Conservation (phyloP, 2,113 vertebrate species). For the Bagarius yarrelli region DNA sequence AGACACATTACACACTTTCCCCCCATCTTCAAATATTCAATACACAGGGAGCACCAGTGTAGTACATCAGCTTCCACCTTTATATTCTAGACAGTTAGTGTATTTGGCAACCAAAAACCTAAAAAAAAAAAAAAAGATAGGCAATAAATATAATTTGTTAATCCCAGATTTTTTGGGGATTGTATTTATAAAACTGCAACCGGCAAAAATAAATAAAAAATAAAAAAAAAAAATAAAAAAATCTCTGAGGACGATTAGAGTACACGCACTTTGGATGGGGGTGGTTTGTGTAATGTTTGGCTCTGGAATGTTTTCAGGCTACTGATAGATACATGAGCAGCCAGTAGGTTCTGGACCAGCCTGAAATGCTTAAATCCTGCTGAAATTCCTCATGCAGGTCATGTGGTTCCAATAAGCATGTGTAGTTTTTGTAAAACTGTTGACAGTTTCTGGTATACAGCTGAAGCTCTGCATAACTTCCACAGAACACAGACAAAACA, state of each 20-base stretch:
- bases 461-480: neutral
- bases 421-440: neutral
- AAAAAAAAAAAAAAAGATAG: no score
- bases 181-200: no score
- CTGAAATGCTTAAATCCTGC: slow-evolving; percentile 33
- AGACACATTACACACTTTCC: neutral
- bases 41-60: no score
- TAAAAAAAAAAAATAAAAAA: neutral
- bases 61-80: neutral
- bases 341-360: slow-evolving; percentile 12
- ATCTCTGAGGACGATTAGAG: neutral
- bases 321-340: slow-evolving; percentile 35
- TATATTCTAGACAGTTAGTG: neutral
- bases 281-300: slow-evolving; percentile 20
- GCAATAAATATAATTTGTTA: no score
- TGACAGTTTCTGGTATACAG: neutral
- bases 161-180: no score
- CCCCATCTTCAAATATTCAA: neutral
- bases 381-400: slow-evolving; percentile 1
- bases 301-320: slow-evolving; percentile 35
- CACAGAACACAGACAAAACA: neutral
- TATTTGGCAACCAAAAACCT: neutral
- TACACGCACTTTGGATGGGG: neutral
- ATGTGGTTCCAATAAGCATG: neutral
- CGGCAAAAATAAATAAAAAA: no score